These are phyloP conservation scores for Cladorhizidae sp. DNA, from an alignment of 37 sponge, comb jelly and placozoan genomes.

Conservation along the genomic window DNA sequence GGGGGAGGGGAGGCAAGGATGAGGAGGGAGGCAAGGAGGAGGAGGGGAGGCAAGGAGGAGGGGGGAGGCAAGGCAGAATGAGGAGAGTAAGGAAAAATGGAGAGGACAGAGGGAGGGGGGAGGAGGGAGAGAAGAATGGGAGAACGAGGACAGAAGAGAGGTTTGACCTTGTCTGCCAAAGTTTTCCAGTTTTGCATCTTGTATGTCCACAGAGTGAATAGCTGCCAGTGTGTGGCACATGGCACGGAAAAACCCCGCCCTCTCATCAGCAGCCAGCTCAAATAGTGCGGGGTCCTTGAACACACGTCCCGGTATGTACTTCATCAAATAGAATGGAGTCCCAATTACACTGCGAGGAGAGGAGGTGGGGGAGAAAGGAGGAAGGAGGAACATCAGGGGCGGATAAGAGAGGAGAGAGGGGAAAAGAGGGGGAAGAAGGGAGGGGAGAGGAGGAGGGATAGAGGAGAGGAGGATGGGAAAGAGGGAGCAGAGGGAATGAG, in stretches of 20 bases:
- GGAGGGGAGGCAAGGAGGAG: not conserved
- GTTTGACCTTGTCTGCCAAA: slow-evolving; percentile 67
- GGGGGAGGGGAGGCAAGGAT: not conserved
- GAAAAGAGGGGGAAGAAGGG: not conserved
- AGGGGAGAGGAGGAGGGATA: not conserved
- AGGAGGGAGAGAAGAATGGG: not conserved
- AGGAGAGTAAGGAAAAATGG: not conserved
- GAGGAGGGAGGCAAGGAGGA: not conserved
- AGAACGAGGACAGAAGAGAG: not conserved
- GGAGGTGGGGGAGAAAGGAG: not conserved
- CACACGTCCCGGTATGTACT: slow-evolving; percentile 64
- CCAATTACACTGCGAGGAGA: slow-evolving; percentile 54
- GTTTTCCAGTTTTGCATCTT: slow-evolving; percentile 42
- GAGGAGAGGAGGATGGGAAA: not conserved
- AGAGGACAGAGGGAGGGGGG: not conserved
- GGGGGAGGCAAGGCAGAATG: not conserved
- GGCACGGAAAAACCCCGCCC: slow-evolving; percentile 34
- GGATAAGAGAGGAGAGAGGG: not conserved
- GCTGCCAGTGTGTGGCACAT: slow-evolving; percentile 45
- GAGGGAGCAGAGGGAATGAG: not conserved
- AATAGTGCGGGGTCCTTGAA: slow-evolving; percentile 65
- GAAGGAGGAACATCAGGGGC: not conserved
- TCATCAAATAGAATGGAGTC: slow-evolving; percentile 88
- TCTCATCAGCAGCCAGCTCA: slow-evolving; percentile 39
- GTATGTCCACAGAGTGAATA: slow-evolving; percentile 62